phyloP scores from a whole-genome alignment of 1,140 invertebrate species.

The Diabrotica undecimpunctata region DNA sequence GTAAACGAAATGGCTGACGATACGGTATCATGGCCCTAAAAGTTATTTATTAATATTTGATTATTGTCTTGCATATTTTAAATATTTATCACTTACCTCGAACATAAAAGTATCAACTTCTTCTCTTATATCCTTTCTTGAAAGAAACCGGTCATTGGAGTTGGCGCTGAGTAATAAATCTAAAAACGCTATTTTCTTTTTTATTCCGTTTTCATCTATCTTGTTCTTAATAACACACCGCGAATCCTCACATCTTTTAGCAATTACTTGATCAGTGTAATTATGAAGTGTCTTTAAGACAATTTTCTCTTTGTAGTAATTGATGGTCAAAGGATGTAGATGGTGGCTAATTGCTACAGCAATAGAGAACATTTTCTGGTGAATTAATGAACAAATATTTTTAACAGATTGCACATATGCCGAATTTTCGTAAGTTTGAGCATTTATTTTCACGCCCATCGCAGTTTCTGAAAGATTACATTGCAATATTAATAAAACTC shows the following conservation, averaged over 20 bases:
- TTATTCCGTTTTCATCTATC: conserved; percentile 41
- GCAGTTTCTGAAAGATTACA: conserved; percentile 54
- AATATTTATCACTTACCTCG: conserved; percentile 52
- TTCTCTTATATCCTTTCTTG: conserved; percentile 67
- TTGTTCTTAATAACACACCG: neutral
- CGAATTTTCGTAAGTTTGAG: conserved; percentile 66
- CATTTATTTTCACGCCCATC: conserved; percentile 65
- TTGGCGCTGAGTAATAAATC: conserved; percentile 65
- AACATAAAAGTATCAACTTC: conserved; percentile 88
- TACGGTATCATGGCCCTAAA: neutral
- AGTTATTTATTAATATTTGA: neutral
- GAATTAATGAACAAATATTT: conserved; percentile 48
- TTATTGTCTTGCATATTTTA: no score
- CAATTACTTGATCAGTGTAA: conserved; percentile 62
- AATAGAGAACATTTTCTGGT: conserved; percentile 44
- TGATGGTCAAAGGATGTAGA: conserved; percentile 33
- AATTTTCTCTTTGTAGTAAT: conserved; percentile 45
- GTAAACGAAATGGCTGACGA: neutral
- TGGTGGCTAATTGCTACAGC: conserved; percentile 32
- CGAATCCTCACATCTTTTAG: conserved; percentile 45
- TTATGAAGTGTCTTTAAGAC: conserved; percentile 62
- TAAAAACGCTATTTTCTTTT: conserved; percentile 67
- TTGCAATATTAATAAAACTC: no score
- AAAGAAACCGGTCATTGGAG: conserved; percentile 53
- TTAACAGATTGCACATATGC: conserved; percentile 72